Conservation (phyloP, 2,113 vertebrate genomes). For the Cottus gobio region DNA sequence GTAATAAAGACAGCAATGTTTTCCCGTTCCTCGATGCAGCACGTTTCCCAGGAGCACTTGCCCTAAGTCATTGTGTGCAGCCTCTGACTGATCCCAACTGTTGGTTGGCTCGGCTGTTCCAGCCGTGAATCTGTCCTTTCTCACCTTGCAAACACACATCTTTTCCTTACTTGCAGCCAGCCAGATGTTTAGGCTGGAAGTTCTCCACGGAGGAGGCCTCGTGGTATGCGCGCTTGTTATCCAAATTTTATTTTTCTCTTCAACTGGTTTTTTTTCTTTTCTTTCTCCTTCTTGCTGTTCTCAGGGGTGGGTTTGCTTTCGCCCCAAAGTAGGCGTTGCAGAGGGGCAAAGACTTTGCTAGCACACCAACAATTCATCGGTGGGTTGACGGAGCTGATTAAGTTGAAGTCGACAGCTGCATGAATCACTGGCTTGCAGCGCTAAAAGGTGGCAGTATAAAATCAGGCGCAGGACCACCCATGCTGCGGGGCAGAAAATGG, state of each 20-base stretch:
- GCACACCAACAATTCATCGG: constrained; percentile 81
- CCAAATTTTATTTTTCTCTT: constrained; percentile 71
- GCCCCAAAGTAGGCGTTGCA: constrained; percentile 68
- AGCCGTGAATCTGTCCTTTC: constrained; percentile 64
- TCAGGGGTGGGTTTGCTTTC: constrained; percentile 75
- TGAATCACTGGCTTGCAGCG: constrained; percentile 81
- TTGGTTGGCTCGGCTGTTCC: constrained; percentile 24
- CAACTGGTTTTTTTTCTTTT: constrained; percentile 11
- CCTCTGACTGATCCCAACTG: constrained; percentile 32
- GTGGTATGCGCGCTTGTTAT: constrained; percentile 65
- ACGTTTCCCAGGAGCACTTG: constrained; percentile 22
- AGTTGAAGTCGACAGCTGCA: constrained; percentile 83
- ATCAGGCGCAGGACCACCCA: constrained; percentile 83
- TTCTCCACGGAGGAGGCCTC: constrained; percentile 64
- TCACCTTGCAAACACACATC: constrained; percentile 63
- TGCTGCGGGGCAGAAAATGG: constrained; percentile 71
- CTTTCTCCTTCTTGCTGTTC: constrained; percentile 40
- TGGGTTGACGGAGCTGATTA: constrained; percentile 79
- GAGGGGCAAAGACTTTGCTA: constrained; percentile 62
- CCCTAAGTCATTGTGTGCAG: constrained; percentile 16
- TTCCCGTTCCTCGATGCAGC: not conserved
- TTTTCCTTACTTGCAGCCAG: constrained; percentile 60
- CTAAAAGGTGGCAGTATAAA: constrained; percentile 85
- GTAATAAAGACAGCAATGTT: not conserved
- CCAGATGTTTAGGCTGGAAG: constrained; percentile 73